Conservation (phyloP, 2,797 vertebrate species). For the Philypnodon macrostomus region DNA sequence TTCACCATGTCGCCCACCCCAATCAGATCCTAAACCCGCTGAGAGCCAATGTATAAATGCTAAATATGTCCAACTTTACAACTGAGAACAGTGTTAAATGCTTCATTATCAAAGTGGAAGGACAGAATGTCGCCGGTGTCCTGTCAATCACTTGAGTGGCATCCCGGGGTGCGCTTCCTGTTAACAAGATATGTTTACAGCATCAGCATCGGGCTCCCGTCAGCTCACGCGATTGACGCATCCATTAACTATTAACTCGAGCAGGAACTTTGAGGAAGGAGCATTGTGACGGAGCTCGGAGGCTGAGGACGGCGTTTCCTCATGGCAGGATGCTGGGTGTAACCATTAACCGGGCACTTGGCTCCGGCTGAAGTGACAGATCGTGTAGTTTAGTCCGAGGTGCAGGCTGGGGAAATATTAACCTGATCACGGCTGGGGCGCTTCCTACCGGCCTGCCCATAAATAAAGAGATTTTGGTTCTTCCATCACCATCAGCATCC, state of each 20-base stretch:
- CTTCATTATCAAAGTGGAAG: slow-evolving; percentile 29
- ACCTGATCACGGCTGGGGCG: slow-evolving; percentile 63
- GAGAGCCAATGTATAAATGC: no score
- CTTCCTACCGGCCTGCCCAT: slow-evolving; percentile 56
- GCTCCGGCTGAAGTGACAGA: slow-evolving; percentile 44
- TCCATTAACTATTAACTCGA: slow-evolving; percentile 69
- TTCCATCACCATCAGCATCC: slow-evolving; percentile 59
- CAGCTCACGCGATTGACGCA: slow-evolving; percentile 63
- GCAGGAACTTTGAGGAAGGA: slow-evolving; percentile 56
- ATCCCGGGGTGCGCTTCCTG: slow-evolving; percentile 73
- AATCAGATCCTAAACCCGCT: no score
- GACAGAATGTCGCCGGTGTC: slow-evolving; percentile 52
- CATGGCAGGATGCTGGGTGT: slow-evolving; percentile 69
- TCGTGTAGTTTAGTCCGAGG: slow-evolving; percentile 33
- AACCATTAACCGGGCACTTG: slow-evolving; percentile 71
- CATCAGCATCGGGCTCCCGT: slow-evolving; percentile 71
- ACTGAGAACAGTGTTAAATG: slow-evolving; percentile 11
- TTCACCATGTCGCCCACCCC: no score
- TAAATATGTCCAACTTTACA: slow-evolving; percentile 1
- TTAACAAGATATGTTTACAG: slow-evolving; percentile 75
- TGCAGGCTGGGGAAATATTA: slow-evolving; percentile 63
- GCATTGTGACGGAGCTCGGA: slow-evolving; percentile 44
- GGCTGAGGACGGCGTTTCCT: slow-evolving; percentile 51
- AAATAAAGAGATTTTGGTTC: slow-evolving; percentile 63
- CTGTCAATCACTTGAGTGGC: slow-evolving; percentile 67